Conservation (phyloP, 2,888 invertebrate genomes). For the Amphipyra berbera region DNA sequence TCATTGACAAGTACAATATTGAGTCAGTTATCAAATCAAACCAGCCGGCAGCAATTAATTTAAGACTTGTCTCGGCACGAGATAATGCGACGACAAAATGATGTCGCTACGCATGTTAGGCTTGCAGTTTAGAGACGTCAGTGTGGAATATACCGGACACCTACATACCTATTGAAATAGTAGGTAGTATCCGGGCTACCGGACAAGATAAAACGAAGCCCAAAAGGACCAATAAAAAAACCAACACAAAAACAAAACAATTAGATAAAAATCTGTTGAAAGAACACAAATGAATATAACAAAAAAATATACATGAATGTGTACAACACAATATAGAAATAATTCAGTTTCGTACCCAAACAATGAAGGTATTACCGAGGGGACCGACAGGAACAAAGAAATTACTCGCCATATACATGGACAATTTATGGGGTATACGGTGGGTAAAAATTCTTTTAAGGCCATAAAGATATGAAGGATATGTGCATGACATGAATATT, state of each 20-base stretch:
- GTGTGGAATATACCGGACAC: too few relatives aligned
- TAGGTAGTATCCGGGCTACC: neutral
- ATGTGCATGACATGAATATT: constrained; percentile 34
- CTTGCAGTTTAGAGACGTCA: too few relatives aligned
- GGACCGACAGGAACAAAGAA: constrained; percentile 63
- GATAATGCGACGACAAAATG: too few relatives aligned
- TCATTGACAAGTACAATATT: too few relatives aligned
- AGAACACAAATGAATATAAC: constrained; percentile 39
- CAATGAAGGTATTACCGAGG: constrained; percentile 66
- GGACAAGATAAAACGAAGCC: constrained; percentile 9
- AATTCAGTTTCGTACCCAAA: constrained; percentile 73
- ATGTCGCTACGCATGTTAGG: too few relatives aligned
- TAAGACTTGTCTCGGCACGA: too few relatives aligned
- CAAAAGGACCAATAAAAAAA: constrained; percentile 20
- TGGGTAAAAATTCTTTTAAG: constrained; percentile 44
- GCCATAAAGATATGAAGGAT: constrained; percentile 42
- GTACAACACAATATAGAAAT: constrained; percentile 64
- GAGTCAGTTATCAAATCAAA: too few relatives aligned
- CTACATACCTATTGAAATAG: neutral
- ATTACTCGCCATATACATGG: constrained; percentile 61
- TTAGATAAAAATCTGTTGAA: constrained; percentile 55
- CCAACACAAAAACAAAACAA: constrained; percentile 19
- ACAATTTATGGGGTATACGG: constrained; percentile 49
- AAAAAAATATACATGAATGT: constrained; percentile 37
- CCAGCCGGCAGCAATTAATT: too few relatives aligned